Conservation (phyloP, 1,140 invertebrate genomes). For the Aphidius ervi region DNA sequence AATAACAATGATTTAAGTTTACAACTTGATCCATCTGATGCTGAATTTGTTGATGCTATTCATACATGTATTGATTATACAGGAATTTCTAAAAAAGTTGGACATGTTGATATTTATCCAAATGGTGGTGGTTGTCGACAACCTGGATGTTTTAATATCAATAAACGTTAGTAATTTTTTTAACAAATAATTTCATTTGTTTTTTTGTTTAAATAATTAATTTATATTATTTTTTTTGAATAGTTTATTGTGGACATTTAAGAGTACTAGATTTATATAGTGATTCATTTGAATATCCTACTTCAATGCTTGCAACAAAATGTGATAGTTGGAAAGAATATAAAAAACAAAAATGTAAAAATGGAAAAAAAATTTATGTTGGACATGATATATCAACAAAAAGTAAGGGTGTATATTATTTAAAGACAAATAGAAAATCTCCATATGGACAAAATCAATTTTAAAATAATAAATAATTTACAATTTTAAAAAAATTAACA, state of each 20-base stretch:
- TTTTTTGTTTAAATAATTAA: not conserved
- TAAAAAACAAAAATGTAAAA: conserved; percentile 52
- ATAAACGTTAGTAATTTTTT: conserved; percentile 31
- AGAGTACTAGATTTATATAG: conserved; percentile 49
- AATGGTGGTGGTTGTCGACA: conserved; percentile 64
- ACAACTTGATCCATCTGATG: conserved; percentile 62
- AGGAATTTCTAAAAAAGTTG: conserved; percentile 55
- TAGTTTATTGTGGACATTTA: conserved; percentile 49
- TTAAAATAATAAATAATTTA: no score
- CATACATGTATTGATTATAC: conserved; percentile 63
- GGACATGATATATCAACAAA: conserved; percentile 41
- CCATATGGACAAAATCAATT: conserved; percentile 26
- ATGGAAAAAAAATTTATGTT: conserved; percentile 52
- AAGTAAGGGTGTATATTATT: conserved; percentile 34
- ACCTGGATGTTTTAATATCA: conserved; percentile 55
- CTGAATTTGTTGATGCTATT: conserved; percentile 68
- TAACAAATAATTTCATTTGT: not conserved
- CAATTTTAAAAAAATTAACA: no score
- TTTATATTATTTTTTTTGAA: not conserved
- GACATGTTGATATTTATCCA: conserved; percentile 75
- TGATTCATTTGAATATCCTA: conserved; percentile 50
- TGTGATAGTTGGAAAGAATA: conserved; percentile 58
- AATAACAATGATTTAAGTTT: conserved; percentile 47
- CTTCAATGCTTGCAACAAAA: conserved; percentile 48
- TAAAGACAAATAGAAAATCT: conserved; percentile 37